Conservation (phyloP, 2,888 invertebrate genomes). For the Elaeidobius kamerunicus region DNA sequence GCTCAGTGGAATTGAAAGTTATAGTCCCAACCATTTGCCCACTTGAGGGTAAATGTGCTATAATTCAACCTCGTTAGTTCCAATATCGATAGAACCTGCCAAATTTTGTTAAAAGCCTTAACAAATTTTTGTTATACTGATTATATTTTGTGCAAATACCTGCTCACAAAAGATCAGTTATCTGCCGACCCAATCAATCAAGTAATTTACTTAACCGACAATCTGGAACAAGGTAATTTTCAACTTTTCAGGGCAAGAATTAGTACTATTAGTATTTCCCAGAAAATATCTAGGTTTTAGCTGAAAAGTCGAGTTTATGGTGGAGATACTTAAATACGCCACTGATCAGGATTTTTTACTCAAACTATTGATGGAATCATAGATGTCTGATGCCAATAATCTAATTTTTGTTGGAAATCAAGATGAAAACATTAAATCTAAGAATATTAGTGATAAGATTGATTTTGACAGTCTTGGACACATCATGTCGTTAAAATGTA, state of each 20-base stretch:
- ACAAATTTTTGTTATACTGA: conserved; percentile 98
- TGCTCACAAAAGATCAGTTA: conserved; percentile 80
- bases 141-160: conserved; percentile 95
- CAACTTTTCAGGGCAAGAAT: conserved; percentile 85
- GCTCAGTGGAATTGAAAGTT: conserved; percentile 92
- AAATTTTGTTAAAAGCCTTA: conserved; percentile 90
- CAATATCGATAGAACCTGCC: conserved; percentile 79
- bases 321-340: conserved; percentile 95
- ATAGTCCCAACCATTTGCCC: conserved; percentile 92
- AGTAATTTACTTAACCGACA: conserved; percentile 85
- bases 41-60: conserved; percentile 89
- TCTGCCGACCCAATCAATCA: conserved; percentile 82
- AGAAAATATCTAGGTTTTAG: conserved; percentile 84
- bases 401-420: conserved; percentile 90
- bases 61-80: conserved; percentile 92
- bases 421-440: conserved; percentile 97
- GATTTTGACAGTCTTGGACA: conserved; percentile 90
- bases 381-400: conserved; percentile 80
- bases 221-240: conserved; percentile 91
- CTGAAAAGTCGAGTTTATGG: conserved; percentile 96
- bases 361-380: conserved; percentile 67
- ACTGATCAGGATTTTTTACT: conserved; percentile 80
- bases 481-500: conserved; percentile 66
- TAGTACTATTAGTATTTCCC: conserved; percentile 71
- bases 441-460: conserved; percentile 98